Evolutionary conservation across 2,113 vertebrate genomes (phyloP), one percentile per base, ranked within the genome.

Genomic region (Chloroceryle aenea): DNA sequence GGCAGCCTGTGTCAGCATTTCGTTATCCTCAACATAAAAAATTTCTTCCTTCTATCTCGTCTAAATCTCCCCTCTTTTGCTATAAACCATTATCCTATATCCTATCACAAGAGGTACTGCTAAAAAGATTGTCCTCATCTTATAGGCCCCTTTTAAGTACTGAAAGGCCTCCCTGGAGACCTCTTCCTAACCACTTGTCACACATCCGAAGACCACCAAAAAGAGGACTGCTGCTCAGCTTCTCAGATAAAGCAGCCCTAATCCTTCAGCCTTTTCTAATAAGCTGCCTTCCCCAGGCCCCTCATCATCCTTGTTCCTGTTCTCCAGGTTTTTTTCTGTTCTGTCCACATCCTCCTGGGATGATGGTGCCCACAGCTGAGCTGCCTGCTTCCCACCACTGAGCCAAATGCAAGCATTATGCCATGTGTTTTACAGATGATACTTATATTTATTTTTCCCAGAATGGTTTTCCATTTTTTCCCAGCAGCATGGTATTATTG

Each of bases 371-470:
- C 84, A 71, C 50, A 87, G 93, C 80, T 50, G 93, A 89, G 73
- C 79, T 0, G 4, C 23, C 43, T 8, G 25, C 88, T 83, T 88
- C 75, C 82, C 85, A 79, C 50, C 5, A 0, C 45, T 0, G 0
- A 74, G 47, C 55, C 11, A 19, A 87, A 56, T 21, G 7, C 4
- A 16, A 62, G 61, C 4, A 0, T 26, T n/a, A 14, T 1, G 0
- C 73, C 94, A 92, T 93, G n/a, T 96, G 96, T 84, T 81, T 75
- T 86, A 9, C 94, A 96, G 68, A 96, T 95, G 92, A 30, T 80
- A 32, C 47, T 92, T 88, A 18, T 58, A 34, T 67, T 92, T 93
- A 26, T 86, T 92, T 87, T 90, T 90, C 69, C 61, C 91, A 93
- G 73, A 74, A 40, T 27, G 64, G 47, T 63, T 92, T 84, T 56